phyloP scores from a whole-genome alignment of 1,140 invertebrate genomes.

The Penaeus indicus region DNA sequence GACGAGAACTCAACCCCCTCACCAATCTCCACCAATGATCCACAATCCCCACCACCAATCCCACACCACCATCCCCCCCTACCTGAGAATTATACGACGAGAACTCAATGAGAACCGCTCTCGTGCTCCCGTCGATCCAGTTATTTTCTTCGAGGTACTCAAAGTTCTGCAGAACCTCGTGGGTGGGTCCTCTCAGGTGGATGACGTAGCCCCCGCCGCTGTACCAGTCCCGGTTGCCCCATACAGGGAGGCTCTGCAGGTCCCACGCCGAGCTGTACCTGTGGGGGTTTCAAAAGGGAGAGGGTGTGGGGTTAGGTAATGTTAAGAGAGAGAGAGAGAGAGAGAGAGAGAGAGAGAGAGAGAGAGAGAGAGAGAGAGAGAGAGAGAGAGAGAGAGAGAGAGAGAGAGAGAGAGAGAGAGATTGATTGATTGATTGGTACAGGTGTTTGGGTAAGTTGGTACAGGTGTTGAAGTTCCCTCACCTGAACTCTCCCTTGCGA shows the following conservation, averaged over 20 bases:
- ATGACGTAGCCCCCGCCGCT: slow-evolving; percentile 75
- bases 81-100: slow-evolving; percentile 75
- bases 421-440: too few relatives aligned
- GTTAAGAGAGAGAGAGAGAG: too few relatives aligned
- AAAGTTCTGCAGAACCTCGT: slow-evolving; percentile 69
- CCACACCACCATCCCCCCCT: too few relatives aligned
- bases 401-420: too few relatives aligned
- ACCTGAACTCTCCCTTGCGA: slow-evolving; percentile 37
- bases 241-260: slow-evolving; percentile 60
- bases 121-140: slow-evolving; percentile 75
- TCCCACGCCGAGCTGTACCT: slow-evolving; percentile 63
- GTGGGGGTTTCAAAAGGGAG: background rate
- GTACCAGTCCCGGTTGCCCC: slow-evolving; percentile 70
- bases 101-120: slow-evolving; percentile 76
- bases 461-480: background rate
- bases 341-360: too few relatives aligned
- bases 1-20: too few relatives aligned
- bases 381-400: too few relatives aligned
- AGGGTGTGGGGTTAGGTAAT: too few relatives aligned
- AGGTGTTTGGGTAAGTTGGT: too few relatives aligned
- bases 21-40: background rate
- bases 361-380: too few relatives aligned
- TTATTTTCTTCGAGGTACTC: slow-evolving; percentile 70
- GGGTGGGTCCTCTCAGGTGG: slow-evolving; percentile 70
- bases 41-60: background rate